phyloP scores from a whole-genome alignment of 2,797 vertebrate genomes.

The Brachymystax lenok region DNA sequence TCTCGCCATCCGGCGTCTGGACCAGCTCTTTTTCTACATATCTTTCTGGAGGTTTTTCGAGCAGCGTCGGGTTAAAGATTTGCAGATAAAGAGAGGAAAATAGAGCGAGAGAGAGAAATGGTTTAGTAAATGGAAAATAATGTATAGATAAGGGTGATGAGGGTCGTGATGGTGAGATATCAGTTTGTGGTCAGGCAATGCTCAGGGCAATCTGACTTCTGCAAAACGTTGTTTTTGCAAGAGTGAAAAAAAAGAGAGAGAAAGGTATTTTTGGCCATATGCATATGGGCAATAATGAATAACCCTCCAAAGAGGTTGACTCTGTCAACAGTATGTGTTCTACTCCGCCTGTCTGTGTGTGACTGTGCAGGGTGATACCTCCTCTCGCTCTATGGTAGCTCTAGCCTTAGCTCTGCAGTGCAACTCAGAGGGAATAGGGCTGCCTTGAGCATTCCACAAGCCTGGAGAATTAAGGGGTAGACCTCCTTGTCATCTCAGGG shows the following conservation, averaged over 20 bases:
- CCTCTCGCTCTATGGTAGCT: conserved; percentile 12
- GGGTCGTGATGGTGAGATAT: conserved; percentile 48
- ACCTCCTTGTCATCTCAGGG: conserved; percentile 71
- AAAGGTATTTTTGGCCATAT: neutral
- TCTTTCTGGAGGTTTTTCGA: neutral
- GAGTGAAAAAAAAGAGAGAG: neutral
- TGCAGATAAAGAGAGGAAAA: neutral
- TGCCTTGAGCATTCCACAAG: conserved; percentile 49
- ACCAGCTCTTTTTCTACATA: neutral
- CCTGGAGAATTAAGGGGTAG: conserved; percentile 70
- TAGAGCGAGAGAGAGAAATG: conserved; percentile 15
- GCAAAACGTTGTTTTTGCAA: conserved; percentile 5
- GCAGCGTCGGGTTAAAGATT: neutral
- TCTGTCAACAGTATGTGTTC: neutral
- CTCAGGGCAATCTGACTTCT: neutral
- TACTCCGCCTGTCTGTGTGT: neutral
- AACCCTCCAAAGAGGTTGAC: neutral
- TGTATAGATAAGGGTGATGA: conserved; percentile 61
- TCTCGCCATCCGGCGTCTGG: neutral
- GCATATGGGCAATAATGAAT: neutral
- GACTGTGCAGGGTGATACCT: conserved; percentile 29
- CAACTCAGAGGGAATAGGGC: conserved; percentile 38
- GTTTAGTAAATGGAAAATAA: conserved; percentile 63
- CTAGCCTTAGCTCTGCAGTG: neutral
- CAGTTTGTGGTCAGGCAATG: conserved; percentile 37